A percentile compares a stretch with the other conserved stretches of the same genome.
Evolutionary conservation across 2,797 vertebrate species (phyloP).

Genomic region (Lindbergichthys nudifrons): DNA sequence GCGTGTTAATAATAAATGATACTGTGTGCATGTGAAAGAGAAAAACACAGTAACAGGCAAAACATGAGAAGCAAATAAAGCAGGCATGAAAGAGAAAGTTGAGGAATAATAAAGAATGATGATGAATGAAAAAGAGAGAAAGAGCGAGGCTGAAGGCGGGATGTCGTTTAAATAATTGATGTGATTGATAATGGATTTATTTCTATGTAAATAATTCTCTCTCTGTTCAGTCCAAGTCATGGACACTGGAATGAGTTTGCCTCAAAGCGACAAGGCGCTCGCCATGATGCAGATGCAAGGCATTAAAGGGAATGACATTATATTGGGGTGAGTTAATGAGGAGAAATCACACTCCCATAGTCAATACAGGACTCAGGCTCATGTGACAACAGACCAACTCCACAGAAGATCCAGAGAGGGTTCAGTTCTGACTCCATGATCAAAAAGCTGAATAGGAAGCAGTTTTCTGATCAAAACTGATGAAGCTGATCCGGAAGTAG

Average conservation of each 20-base stretch:
- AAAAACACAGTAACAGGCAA: conserved; percentile 16
- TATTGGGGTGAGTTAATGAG: conserved; percentile 31
- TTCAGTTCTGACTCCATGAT: background rate
- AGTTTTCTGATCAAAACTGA: background rate
- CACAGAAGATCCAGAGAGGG: background rate
- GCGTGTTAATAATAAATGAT: conserved; percentile 68
- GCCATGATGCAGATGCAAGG: conserved; percentile 28
- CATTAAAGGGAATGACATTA: conserved; percentile 43
- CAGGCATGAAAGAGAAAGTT: conserved; percentile 21
- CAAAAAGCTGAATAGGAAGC: background rate
- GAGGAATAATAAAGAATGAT: conserved; percentile 29
- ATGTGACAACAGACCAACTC: conserved; percentile 26
- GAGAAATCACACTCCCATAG: conserved; percentile 20
- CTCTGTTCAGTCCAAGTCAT: conserved; percentile 35
- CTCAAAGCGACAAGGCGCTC: conserved; percentile 31
- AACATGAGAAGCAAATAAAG: conserved; percentile 3
- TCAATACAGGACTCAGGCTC: conserved; percentile 11
- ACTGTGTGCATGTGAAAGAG: conserved; percentile 17
- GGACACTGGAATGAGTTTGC: conserved; percentile 55
- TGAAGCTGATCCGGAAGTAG: too few species aligned
- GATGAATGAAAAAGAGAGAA: conserved; percentile 15
- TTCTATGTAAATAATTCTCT: conserved; percentile 58
- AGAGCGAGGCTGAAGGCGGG: conserved; percentile 11
- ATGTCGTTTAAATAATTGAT: conserved; percentile 67
- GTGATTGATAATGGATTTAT: conserved; percentile 57